Evolutionary conservation across 1,140 invertebrate species (phyloP).

Genomic region (Cydia amplana): DNA sequence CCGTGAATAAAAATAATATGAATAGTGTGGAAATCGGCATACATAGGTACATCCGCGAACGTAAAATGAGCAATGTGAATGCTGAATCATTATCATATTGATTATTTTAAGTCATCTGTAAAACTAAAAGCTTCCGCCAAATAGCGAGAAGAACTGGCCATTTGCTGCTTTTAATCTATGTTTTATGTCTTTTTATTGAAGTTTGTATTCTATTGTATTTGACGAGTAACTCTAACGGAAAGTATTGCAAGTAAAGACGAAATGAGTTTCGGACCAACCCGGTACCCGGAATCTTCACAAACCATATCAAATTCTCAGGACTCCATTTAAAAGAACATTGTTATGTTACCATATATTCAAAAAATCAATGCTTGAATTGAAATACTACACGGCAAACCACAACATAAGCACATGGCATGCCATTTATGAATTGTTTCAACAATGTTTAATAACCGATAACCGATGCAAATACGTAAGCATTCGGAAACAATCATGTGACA

Average conservation of each 20-base stretch:
- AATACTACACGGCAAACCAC: conserved; percentile 5
- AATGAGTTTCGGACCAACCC: background rate
- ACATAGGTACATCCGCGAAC: too few species aligned
- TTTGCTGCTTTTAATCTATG: too few species aligned
- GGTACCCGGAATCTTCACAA: background rate
- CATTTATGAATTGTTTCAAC: conserved; percentile 3
- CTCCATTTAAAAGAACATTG: background rate
- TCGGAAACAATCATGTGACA: conserved; percentile 14
- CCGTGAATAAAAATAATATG: too few species aligned
- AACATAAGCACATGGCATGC: background rate
- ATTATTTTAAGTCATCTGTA: too few species aligned
- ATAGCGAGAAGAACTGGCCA: too few species aligned
- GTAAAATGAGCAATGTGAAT: too few species aligned
- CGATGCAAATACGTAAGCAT: background rate
- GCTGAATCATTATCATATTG: too few species aligned
- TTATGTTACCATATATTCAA: background rate
- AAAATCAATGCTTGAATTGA: background rate
- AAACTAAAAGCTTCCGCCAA: too few species aligned
- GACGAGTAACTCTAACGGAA: background rate
- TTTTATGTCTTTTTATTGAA: background rate
- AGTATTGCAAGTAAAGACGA: background rate
- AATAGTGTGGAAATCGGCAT: too few species aligned
- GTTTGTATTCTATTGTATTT: background rate
- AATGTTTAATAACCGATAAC: background rate
- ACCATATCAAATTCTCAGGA: background rate